A percentile compares a stretch with the other conserved stretches of the same genome.
Evolutionary conservation across 1,140 invertebrate genomes (phyloP).

Genomic region (Batillaria attramentaria): DNA sequence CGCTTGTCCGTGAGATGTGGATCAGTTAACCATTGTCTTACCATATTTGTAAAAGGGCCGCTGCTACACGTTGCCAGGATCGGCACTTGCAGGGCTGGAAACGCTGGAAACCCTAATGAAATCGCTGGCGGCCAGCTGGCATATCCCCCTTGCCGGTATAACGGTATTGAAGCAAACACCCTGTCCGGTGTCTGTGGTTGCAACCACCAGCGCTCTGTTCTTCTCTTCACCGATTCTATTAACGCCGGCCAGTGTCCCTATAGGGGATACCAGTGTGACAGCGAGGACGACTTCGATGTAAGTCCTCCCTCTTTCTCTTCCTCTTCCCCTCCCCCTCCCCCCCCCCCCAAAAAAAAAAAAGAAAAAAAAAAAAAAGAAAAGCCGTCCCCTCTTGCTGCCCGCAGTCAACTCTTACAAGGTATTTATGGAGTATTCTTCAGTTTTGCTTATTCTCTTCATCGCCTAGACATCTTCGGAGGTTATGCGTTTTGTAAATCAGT

Average conservation of each 20-base stretch:
- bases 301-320: not conserved
- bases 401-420: too few species aligned
- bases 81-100: slow-evolving; percentile 37
- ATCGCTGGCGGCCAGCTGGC: too few species aligned
- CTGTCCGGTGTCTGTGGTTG: too few species aligned
- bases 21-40: not conserved
- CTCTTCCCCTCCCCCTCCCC: too few species aligned
- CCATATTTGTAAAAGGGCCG: too few species aligned
- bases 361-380: too few species aligned
- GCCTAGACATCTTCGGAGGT: not conserved
- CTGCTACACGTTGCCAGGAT: too few species aligned
- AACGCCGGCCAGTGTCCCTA: slow-evolving; percentile 81
- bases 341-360: too few species aligned
- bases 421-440: not conserved
- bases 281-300: slow-evolving; percentile 78
- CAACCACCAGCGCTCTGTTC: slow-evolving; percentile 88
- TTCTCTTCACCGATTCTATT: slow-evolving; percentile 90
- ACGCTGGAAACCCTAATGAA: too few species aligned
- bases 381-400: too few species aligned
- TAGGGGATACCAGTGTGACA: slow-evolving; percentile 77
- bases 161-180: too few species aligned
- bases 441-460: not conserved
- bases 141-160: too few species aligned
- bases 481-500: not conserved
- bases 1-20: not conserved